Base-by-base conservation (phyloP, 2,797 vertebrate species). In the Tangara arthus region DNA sequence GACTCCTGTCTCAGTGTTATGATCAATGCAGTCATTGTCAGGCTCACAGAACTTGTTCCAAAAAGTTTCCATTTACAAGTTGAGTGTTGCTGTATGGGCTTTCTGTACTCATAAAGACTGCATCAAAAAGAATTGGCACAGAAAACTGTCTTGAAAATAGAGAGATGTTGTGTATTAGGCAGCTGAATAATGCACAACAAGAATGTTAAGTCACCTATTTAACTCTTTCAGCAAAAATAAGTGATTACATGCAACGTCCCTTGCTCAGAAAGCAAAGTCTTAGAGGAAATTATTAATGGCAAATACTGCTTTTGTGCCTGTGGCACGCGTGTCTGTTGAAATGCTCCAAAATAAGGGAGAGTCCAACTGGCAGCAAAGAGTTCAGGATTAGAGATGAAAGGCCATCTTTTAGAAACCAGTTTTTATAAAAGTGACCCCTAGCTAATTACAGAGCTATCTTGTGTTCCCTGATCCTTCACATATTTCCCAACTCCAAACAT, bases 31-130 rank as follows among this genome's bases (percentile, higher is more conserved):
- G 59, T 94, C 96, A 96, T 97, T 97, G 96, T 97, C 90, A 77
- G 72, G 73, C 68, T 88, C n/a, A 92, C 32, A 65, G 96, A 97
- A 94, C 64, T 72, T 93, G 70, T 95, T 97, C 96, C 94, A 97
- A 91, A 75, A 97, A 91, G 75, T 97, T 98, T 97, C 96, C 59
- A 46, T 95, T 97, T 97, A 95, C 94, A 87, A 96, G 94, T 97
- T 97, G 91, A 96, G 94, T 86, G 87, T 93, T 94, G 86, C 60
- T 96, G 68, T 97, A 93, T 96, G 91, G 92, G 81, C 91, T 96
- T 97, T 96, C 96, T 97, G 94, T 96, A 89, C 60, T 91, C 46
- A 35, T 73, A 89, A 96, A 96, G 95, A 71, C 61, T 0, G 5
- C 83, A 86, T 83, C 73, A 94, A 93, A 96, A 96, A 93, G 70